phyloP scores from a whole-genome alignment of 2,797 vertebrate genomes.

The Myotis planiceps region DNA sequence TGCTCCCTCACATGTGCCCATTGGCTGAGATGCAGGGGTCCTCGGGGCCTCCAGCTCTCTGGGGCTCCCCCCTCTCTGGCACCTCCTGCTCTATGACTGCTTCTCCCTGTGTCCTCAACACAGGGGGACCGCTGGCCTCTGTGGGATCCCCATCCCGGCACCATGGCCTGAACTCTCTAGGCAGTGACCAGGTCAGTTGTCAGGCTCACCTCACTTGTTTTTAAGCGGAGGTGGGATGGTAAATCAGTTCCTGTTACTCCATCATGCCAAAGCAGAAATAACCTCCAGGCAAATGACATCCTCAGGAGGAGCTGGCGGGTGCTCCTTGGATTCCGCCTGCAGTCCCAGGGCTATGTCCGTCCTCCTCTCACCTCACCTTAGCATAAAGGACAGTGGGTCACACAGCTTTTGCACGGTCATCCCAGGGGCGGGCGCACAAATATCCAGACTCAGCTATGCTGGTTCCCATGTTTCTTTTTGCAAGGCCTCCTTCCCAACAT shows the following conservation, averaged over 20 bases:
- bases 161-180: neutral
- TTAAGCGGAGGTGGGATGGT: neutral
- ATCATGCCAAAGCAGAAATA: neutral
- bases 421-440: rapidly evolving
- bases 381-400: too few relatives aligned
- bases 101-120: neutral
- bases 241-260: neutral
- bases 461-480: too few relatives aligned
- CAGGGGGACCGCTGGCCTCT: neutral
- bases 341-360: neutral
- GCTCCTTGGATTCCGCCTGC: neutral
- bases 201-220: neutral
- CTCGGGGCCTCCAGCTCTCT: neutral
- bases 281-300: rapidly evolving
- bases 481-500: neutral
- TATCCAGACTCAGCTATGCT: too few relatives aligned
- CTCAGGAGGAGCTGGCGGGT: too few relatives aligned
- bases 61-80: neutral
- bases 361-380: neutral
- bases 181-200: neutral
- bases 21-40: neutral
- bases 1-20: neutral
- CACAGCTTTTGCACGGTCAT: neutral
- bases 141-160: neutral
- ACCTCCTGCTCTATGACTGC: neutral